Conservation (phyloP, 2,113 vertebrate species). For the Neodontobutis hainanensis region DNA sequence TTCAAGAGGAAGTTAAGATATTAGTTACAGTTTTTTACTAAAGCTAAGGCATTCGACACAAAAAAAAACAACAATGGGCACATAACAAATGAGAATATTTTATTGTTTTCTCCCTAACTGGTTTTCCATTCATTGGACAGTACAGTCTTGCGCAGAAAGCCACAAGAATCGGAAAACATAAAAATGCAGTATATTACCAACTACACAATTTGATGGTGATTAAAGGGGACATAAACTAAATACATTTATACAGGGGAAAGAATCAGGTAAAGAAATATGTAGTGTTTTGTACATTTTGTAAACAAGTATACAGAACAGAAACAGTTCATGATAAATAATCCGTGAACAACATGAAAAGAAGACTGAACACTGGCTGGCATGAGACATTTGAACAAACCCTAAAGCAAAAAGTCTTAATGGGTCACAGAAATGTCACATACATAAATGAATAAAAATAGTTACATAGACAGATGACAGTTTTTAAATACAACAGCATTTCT, state of each 20-base stretch:
- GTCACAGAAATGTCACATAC: slow-evolving; percentile 50
- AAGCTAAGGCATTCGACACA: not conserved
- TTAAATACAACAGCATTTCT: slow-evolving; percentile 65
- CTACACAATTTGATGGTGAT: slow-evolving; percentile 73
- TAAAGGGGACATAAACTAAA: slow-evolving; percentile 51
- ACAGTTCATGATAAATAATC: slow-evolving; percentile 58
- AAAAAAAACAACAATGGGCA: not conserved
- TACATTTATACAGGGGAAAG: slow-evolving; percentile 52
- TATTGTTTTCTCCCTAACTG: slow-evolving; percentile 75
- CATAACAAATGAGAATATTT: slow-evolving; percentile 44
- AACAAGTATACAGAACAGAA: slow-evolving; percentile 68
- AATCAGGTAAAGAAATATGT: slow-evolving; percentile 56
- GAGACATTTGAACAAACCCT: slow-evolving; percentile 58
- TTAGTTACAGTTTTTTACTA: not conserved
- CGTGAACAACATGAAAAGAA: slow-evolving; percentile 34
- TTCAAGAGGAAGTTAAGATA: not conserved
- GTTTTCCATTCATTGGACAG: slow-evolving; percentile 78
- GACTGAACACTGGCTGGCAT: slow-evolving; percentile 68
- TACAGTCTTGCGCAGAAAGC: slow-evolving; percentile 64
- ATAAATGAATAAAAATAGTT: slow-evolving; percentile 51
- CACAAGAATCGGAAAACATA: slow-evolving; percentile 73
- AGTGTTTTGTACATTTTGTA: slow-evolving; percentile 80
- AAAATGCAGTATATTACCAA: slow-evolving; percentile 62
- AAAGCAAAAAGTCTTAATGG: slow-evolving; percentile 16
- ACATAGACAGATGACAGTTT: slow-evolving; percentile 47